Conservation (phyloP, 1,140 invertebrate genomes). For the Cryptotermes secundus region DNA sequence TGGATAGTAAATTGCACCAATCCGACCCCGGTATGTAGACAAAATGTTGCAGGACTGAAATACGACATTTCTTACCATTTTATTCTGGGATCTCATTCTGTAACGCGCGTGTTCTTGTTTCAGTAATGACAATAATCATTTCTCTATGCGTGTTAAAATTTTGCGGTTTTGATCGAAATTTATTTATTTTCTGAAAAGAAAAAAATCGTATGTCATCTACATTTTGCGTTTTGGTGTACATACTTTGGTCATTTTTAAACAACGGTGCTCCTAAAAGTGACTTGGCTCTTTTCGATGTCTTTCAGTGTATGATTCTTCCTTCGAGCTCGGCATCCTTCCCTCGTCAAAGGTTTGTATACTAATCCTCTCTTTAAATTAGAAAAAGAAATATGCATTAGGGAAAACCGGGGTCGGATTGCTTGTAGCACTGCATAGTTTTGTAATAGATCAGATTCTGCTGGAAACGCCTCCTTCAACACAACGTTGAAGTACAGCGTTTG, state of each 20-base stretch:
- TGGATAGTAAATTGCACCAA: not conserved
- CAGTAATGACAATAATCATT: too few relatives aligned
- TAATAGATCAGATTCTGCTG: too few relatives aligned
- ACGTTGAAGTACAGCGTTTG: too few relatives aligned
- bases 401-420: not conserved
- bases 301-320: conserved; percentile 36
- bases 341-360: conserved; percentile 34
- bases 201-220: not conserved
- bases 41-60: not conserved
- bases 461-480: too few relatives aligned
- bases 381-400: not conserved
- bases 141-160: too few relatives aligned
- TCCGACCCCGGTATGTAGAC: conserved; percentile 8
- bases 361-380: conserved; percentile 14
- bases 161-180: too few relatives aligned
- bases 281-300: conserved; percentile 27
- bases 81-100: too few relatives aligned
- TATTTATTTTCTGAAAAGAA: too few relatives aligned
- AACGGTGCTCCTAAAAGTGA: conserved; percentile 25
- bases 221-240: not conserved
- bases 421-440: too few relatives aligned
- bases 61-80: not conserved
- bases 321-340: conserved; percentile 32
- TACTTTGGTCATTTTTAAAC: not conserved
- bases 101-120: too few relatives aligned